phyloP scores from a whole-genome alignment of 2,888 invertebrate species.

The Thereva unica region DNA sequence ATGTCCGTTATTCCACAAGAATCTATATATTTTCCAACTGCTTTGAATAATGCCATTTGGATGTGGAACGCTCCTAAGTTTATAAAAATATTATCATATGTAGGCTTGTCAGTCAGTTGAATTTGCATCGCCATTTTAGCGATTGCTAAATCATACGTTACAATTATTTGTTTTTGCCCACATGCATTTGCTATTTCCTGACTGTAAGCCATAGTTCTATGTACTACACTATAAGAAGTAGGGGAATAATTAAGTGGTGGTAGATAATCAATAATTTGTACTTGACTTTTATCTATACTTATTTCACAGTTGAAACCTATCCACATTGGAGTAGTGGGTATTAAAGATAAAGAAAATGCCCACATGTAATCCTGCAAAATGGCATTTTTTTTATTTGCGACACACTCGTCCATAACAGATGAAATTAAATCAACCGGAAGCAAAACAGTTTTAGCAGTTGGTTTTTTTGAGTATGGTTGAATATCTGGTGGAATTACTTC shows the following conservation, averaged over 20 bases:
- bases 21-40: conserved; percentile 48
- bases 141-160: conserved; percentile 50
- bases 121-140: conserved; percentile 46
- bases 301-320: conserved; percentile 48
- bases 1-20: too few species aligned
- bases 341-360: too few species aligned
- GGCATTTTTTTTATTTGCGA: too few species aligned
- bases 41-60: conserved; percentile 47
- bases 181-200: conserved; percentile 45
- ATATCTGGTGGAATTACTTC: conserved; percentile 15
- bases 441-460: neutral
- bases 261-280: conserved; percentile 48
- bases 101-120: conserved; percentile 45
- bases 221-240: conserved; percentile 37
- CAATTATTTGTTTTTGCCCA: conserved; percentile 41
- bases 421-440: too few species aligned
- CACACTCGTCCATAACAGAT: too few species aligned
- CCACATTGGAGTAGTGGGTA: conserved; percentile 46
- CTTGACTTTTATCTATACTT: conserved; percentile 41
- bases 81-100: conserved; percentile 51
- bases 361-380: too few species aligned
- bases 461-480: neutral
- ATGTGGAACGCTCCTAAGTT: conserved; percentile 51
- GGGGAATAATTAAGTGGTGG: conserved; percentile 47
- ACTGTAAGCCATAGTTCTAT: conserved; percentile 46